phyloP scores from a whole-genome alignment of 2,888 invertebrate genomes.

The Eumacrocentrus americanus region DNA sequence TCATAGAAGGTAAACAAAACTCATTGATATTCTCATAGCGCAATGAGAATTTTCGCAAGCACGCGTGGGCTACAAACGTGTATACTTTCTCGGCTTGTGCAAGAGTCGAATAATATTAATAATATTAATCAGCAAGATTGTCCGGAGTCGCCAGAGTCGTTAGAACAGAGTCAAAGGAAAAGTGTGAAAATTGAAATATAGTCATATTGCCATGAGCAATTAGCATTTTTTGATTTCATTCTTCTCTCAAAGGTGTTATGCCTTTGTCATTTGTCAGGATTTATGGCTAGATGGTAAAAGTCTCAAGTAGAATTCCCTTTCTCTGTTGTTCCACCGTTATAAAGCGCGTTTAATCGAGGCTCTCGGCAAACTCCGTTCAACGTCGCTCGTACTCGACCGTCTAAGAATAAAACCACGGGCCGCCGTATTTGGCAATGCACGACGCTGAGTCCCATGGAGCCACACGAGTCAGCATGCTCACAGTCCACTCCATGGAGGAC shows the following conservation, averaged over 20 bases:
- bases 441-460: constrained; percentile 38
- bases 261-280: constrained; percentile 9
- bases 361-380: constrained; percentile 42
- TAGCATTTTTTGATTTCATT: too few relatives aligned
- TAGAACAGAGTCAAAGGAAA: too few relatives aligned
- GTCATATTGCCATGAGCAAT: too few relatives aligned
- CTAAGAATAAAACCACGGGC: constrained; percentile 58
- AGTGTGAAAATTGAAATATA: too few relatives aligned
- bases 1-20: constrained; percentile 8
- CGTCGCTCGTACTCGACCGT: constrained; percentile 52
- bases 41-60: constrained; percentile 26
- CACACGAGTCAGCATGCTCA: constrained; percentile 17
- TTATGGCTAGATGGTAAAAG: constrained; percentile 15
- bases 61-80: constrained; percentile 17
- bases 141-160: too few relatives aligned
- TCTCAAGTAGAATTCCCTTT: constrained; percentile 17
- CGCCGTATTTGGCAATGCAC: constrained; percentile 61
- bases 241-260: background rate
- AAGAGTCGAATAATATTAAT: constrained; percentile 17
- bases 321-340: constrained; percentile 25
- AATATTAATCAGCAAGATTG: background rate
- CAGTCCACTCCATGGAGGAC: constrained; percentile 3
- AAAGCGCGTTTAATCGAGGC: constrained; percentile 31
- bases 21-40: constrained; percentile 29
- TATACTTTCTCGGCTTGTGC: constrained; percentile 3